Evolutionary conservation across 2,888 invertebrate genomes (phyloP).

Genomic region (Ceramica pisi): DNA sequence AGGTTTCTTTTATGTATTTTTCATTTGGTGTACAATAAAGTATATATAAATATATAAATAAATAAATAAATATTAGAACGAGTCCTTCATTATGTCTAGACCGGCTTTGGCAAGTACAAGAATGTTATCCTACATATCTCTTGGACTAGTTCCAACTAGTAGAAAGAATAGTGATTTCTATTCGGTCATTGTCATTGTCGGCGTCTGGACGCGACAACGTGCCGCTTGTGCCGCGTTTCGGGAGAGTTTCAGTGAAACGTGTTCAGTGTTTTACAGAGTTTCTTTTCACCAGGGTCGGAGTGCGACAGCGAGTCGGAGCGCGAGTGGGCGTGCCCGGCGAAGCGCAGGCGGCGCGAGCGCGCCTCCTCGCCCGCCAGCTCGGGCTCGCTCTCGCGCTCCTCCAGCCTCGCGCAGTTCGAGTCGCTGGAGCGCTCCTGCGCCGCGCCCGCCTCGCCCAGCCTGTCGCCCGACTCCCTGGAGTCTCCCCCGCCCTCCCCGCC

Average conservation of each 20-base stretch:
- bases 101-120: constrained; percentile 57
- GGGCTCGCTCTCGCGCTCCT: constrained; percentile 94
- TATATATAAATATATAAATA: too few relatives aligned
- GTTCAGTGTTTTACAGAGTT: constrained; percentile 61
- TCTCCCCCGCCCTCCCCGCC: constrained; percentile 85
- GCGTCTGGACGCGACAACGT: constrained; percentile 75
- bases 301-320: constrained; percentile 93
- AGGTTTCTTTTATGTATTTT: too few relatives aligned
- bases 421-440: constrained; percentile 93
- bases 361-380: constrained; percentile 84
- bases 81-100: constrained; percentile 58
- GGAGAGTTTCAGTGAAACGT: constrained; percentile 44
- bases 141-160: constrained; percentile 81
- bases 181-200: constrained; percentile 87
- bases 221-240: constrained; percentile 62
- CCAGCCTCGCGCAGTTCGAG: constrained; percentile 96
- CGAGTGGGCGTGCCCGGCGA: constrained; percentile 94
- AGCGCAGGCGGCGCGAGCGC: constrained; percentile 92
- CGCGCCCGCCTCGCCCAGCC: constrained; percentile 85
- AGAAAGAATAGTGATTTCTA: constrained; percentile 74
- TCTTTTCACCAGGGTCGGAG: constrained; percentile 84
- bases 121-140: constrained; percentile 71
- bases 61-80: constrained; percentile 40
- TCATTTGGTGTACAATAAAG: too few relatives aligned
- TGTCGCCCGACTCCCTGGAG: constrained; percentile 88